Percentiles rank a stretch among this genome's conserved stretches.
These are phyloP conservation scores for Orthosia incerta DNA, from an alignment of 2,888 invertebrate genomes.

Conservation along the genomic window DNA sequence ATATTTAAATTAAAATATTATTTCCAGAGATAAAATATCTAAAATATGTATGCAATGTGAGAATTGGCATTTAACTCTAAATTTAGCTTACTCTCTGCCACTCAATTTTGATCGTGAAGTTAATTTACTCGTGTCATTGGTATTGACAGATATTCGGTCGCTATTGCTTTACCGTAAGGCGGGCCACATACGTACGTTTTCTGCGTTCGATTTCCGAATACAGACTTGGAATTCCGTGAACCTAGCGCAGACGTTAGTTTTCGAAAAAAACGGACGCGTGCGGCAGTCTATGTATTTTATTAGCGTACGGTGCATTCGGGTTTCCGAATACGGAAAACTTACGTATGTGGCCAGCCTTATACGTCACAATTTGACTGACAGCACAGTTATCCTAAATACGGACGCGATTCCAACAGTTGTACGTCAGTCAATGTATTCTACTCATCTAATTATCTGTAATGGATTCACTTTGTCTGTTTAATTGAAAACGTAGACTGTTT, in stretches of 20 bases:
- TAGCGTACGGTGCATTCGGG: too few relatives aligned
- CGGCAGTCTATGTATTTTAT: too few relatives aligned
- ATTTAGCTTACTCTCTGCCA: constrained; percentile 21
- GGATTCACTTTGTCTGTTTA: constrained; percentile 40
- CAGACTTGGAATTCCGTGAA: too few relatives aligned
- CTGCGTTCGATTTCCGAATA: too few relatives aligned
- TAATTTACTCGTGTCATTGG: constrained; percentile 56
- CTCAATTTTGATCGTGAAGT: constrained; percentile 42
- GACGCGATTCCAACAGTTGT: constrained; percentile 33
- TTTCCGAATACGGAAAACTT: too few relatives aligned
- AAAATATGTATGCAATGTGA: neutral
- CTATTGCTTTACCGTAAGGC: constrained; percentile 12
- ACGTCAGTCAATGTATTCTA: constrained; percentile 33
- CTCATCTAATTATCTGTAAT: constrained; percentile 45
- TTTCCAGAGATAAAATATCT: neutral
- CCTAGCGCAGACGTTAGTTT: too few relatives aligned
- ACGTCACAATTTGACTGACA: constrained; percentile 30
- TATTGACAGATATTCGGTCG: constrained; percentile 41
- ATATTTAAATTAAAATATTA: neutral
- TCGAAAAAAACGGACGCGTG: too few relatives aligned
- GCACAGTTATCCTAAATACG: constrained; percentile 24
- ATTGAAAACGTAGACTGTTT: constrained; percentile 49
- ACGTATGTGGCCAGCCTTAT: too few relatives aligned
- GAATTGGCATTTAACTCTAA: constrained; percentile 3
- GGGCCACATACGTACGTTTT: too few relatives aligned